Evolutionary conservation across 2,797 vertebrate species (phyloP).

Genomic region (Columba guinea): DNA sequence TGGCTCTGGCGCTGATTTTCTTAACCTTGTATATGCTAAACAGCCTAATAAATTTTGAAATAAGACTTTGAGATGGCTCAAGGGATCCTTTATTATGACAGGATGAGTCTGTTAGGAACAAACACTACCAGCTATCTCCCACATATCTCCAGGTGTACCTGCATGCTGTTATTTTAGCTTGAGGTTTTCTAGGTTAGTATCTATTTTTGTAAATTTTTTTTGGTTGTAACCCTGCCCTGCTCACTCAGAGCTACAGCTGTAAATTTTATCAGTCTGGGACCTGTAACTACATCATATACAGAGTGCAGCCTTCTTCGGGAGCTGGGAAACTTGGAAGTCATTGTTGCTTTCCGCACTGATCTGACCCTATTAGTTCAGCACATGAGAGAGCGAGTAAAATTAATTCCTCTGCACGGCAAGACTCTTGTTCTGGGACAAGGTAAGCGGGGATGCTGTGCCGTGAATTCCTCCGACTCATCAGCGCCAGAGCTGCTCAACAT

Average conservation of each 20-base stretch:
- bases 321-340: conserved; percentile 8
- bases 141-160: not conserved
- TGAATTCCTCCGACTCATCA: not conserved
- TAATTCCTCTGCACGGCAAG: conserved; percentile 15
- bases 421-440: not conserved
- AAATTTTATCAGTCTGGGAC: not conserved
- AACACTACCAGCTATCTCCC: not conserved
- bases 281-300: not conserved
- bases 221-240: not conserved
- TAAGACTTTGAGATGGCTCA: conserved; percentile 40
- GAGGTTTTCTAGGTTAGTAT: not conserved
- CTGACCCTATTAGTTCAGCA: conserved; percentile 49
- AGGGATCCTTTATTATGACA: conserved; percentile 38
- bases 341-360: conserved; percentile 34
- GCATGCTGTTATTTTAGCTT: not conserved
- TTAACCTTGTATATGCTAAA: conserved; percentile 64
- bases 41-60: conserved; percentile 45
- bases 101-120: conserved; percentile 23
- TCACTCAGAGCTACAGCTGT: not conserved
- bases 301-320: conserved; percentile 8
- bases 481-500: not conserved
- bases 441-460: not conserved
- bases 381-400: conserved; percentile 11
- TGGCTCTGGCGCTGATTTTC: conserved; percentile 30
- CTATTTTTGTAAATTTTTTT: not conserved